Conservation (phyloP, 2,888 invertebrate genomes). For the Dichetophora obliterata region DNA sequence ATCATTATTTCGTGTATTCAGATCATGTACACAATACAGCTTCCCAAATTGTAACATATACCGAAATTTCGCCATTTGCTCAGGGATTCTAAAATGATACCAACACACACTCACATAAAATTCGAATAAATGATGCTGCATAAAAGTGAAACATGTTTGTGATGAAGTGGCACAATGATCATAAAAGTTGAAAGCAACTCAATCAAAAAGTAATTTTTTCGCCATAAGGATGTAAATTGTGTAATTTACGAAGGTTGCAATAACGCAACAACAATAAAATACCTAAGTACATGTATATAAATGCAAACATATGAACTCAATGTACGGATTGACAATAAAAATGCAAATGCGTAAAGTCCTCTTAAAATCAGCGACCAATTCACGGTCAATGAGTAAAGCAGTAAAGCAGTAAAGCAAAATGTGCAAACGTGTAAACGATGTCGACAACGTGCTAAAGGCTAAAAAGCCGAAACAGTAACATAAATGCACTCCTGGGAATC, state of each 20-base stretch:
- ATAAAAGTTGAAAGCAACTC: conserved; percentile 16
- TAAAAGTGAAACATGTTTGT: conserved; percentile 3
- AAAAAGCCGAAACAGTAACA: background rate
- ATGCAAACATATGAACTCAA: background rate
- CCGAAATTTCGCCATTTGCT: conserved; percentile 13
- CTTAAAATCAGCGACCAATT: conserved; percentile 11
- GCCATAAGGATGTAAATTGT: conserved; percentile 8
- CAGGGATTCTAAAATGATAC: background rate
- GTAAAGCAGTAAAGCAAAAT: background rate
- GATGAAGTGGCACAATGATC: conserved; percentile 9
- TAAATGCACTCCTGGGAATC: background rate
- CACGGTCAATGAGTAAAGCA: background rate
- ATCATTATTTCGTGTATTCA: background rate
- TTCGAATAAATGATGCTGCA: conserved; percentile 10
- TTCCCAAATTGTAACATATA: conserved; percentile 13
- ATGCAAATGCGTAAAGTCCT: background rate
- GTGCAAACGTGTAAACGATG: background rate
- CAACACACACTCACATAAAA: background rate
- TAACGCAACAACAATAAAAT: background rate
- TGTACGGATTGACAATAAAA: background rate
- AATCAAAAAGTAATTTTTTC: conserved; percentile 35
- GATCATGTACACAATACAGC: background rate
- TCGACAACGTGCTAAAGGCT: background rate
- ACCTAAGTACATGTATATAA: background rate
- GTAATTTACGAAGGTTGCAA: conserved; percentile 27